Percentiles rank a stretch among this genome's conserved stretches.
These are phyloP conservation scores for Neuroterus valhalla DNA, from an alignment of 1,140 invertebrate genomes.

Conservation along the genomic window DNA sequence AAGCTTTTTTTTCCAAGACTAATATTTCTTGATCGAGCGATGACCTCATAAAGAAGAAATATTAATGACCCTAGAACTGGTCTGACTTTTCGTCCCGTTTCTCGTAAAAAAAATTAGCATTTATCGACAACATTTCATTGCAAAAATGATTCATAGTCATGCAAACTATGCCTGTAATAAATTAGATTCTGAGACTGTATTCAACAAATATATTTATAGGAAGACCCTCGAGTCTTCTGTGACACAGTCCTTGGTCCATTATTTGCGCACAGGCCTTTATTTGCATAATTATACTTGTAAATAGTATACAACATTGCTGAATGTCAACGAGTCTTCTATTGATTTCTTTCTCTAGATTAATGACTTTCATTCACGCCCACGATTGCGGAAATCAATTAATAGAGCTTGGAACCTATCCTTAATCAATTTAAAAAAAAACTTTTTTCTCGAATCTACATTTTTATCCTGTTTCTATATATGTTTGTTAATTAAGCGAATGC, in stretches of 20 bases:
- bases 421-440: not conserved
- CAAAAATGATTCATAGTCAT: not conserved
- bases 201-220: slow-evolving; percentile 11
- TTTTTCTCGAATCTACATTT: not conserved
- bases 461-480: not conserved
- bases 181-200: slow-evolving; percentile 16
- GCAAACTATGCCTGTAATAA: slow-evolving; percentile 13
- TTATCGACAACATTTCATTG: slow-evolving; percentile 23
- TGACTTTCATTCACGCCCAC: slow-evolving; percentile 22
- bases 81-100: not conserved
- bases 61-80: not conserved
- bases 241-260: slow-evolving; percentile 24
- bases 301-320: slow-evolving; percentile 32
- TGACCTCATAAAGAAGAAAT: slow-evolving; percentile 3
- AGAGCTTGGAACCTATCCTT: not conserved
- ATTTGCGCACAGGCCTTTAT: slow-evolving; percentile 27
- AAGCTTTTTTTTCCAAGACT: not conserved
- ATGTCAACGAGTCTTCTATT: slow-evolving; percentile 25
- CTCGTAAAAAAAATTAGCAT: not conserved
- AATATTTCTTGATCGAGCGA: not conserved
- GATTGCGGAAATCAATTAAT: slow-evolving; percentile 1
- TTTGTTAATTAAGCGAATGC: not conserved
- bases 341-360: slow-evolving; percentile 1
- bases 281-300: slow-evolving; percentile 52
- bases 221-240: not conserved